Conservation (phyloP, 2,888 invertebrate genomes). For the Stenotaenia linearis region DNA sequence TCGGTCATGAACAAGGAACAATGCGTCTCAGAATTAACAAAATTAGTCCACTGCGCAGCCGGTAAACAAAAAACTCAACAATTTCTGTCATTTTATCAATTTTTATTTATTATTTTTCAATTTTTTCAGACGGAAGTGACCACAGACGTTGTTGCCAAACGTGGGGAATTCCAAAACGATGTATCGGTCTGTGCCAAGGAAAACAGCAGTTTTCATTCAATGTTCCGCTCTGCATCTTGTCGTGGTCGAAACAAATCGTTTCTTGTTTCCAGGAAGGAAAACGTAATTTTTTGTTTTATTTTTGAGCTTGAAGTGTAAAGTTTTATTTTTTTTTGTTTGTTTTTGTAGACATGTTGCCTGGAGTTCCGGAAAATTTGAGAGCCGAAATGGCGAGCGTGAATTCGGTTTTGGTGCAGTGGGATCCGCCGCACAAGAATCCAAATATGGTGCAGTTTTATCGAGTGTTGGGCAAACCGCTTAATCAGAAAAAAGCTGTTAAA, state of each 20-base stretch:
- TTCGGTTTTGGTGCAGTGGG: conserved; percentile 65
- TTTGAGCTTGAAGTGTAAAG: neutral
- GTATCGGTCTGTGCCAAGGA: conserved; percentile 78
- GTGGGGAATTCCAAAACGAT: conserved; percentile 70
- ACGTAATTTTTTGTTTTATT: conserved; percentile 48
- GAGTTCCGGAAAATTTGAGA: conserved; percentile 66
- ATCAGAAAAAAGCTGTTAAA: neutral
- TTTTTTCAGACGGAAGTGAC: conserved; percentile 56
- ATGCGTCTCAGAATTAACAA: conserved; percentile 75
- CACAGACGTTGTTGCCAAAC: conserved; percentile 77
- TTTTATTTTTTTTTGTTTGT: conserved; percentile 27
- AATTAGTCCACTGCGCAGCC: conserved; percentile 78
- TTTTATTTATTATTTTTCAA: conserved; percentile 28
- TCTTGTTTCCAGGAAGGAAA: conserved; percentile 75
- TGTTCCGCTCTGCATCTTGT: conserved; percentile 62
- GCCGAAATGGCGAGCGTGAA: conserved; percentile 56
- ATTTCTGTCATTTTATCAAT: no score
- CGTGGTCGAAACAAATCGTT: conserved; percentile 68
- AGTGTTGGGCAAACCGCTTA: conserved; percentile 37
- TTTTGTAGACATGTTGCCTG: conserved; percentile 60
- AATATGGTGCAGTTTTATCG: conserved; percentile 72
- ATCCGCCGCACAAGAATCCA: conserved; percentile 73
- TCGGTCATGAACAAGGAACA: conserved; percentile 72
- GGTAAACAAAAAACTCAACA: conserved; percentile 48
- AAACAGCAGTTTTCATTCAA: conserved; percentile 56